Percentiles rank a stretch among this genome's conserved stretches.
phyloP scores from a whole-genome alignment of 2,113 vertebrate genomes.

The Lanius ludovicianus region DNA sequence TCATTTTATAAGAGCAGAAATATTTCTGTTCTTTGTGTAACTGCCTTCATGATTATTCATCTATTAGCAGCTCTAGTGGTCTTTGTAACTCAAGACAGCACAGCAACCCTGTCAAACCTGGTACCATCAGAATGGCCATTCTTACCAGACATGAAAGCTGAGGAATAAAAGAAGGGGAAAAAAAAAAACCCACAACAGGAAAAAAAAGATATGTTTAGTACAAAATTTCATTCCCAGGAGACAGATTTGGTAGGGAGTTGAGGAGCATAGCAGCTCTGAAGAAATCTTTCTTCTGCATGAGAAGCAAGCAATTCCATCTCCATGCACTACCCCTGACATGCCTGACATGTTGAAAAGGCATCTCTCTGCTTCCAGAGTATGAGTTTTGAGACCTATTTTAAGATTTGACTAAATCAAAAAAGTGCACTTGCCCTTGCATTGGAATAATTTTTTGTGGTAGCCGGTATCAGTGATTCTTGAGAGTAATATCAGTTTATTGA shows the following conservation, averaged over 20 bases:
- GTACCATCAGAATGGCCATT: background rate
- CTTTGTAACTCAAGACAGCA: background rate
- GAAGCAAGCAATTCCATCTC: background rate
- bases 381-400: background rate
- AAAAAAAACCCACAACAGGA: background rate
- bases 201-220: background rate
- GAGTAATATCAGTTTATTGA: background rate
- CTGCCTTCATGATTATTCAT: background rate
- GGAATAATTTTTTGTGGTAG: background rate
- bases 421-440: background rate
- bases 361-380: background rate
- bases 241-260: background rate
- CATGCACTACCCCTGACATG: background rate
- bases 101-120: background rate
- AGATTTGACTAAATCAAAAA: background rate
- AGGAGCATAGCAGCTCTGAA: background rate
- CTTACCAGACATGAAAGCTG: background rate
- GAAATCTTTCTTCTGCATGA: background rate
- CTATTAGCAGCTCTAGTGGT: background rate
- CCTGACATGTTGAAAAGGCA: background rate
- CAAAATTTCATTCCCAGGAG: background rate
- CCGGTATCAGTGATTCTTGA: background rate
- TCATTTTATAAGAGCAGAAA: background rate
- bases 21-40: background rate
- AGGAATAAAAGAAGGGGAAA: background rate